These are phyloP conservation scores for Trichomalopsis sarcophagae DNA, from an alignment of 1,140 invertebrate species.

Conservation along the genomic window DNA sequence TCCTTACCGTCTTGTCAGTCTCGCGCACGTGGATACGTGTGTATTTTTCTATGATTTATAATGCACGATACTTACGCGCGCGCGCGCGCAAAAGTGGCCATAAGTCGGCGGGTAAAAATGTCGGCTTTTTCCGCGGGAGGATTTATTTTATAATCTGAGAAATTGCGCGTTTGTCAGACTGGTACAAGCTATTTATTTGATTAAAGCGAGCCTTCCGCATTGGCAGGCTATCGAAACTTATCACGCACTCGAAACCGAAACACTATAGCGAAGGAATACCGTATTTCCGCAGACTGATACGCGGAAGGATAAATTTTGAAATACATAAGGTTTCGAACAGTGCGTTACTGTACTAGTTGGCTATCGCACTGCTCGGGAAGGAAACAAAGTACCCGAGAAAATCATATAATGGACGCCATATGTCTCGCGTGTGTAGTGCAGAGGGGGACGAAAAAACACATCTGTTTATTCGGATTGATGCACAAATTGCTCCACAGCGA, in stretches of 20 bases:
- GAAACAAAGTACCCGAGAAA: not conserved
- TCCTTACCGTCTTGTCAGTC: constrained; percentile 18
- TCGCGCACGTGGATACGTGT: constrained; percentile 27
- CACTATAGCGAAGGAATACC: too few species aligned
- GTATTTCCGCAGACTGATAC: too few species aligned
- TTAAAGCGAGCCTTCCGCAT: not conserved
- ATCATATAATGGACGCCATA: not conserved
- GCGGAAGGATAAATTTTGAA: too few species aligned
- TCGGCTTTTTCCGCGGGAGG: not conserved
- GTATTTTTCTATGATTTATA: constrained; percentile 57
- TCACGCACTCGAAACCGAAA: not conserved
- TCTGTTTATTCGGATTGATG: constrained; percentile 70
- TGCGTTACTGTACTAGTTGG: too few species aligned
- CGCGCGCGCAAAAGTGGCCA: constrained; percentile 51
- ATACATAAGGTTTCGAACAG: too few species aligned
- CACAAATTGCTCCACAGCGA: constrained; percentile 65
- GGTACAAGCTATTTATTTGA: not conserved
- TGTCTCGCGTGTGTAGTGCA: not conserved
- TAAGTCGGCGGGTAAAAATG: constrained; percentile 45
- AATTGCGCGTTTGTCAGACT: constrained; percentile 14
- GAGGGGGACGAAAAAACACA: constrained; percentile 53
- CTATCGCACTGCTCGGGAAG: not conserved
- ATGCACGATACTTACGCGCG: constrained; percentile 20
- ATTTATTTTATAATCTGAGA: constrained; percentile 15
- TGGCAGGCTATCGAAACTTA: not conserved